These are phyloP conservation scores for Aix galericulata DNA, from an alignment of 2,113 vertebrate species.

Conservation along the genomic window DNA sequence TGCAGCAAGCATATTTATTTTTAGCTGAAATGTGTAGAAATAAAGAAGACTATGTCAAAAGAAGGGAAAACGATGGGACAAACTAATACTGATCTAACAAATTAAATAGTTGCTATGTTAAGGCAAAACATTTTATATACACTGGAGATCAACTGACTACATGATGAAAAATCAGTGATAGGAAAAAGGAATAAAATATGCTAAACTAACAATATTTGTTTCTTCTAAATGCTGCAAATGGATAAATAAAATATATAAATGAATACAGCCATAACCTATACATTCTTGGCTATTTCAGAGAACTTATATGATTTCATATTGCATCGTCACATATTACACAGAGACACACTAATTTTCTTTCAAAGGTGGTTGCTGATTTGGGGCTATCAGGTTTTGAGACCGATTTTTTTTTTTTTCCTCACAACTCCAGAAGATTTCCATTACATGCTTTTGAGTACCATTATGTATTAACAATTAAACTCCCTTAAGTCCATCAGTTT, in stretches of 20 bases:
- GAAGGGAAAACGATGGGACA: background rate
- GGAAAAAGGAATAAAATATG: background rate
- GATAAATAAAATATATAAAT: background rate
- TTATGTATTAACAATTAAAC: background rate
- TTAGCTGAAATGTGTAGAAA: background rate
- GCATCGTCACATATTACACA: background rate
- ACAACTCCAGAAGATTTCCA: background rate
- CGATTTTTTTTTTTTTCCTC: background rate
- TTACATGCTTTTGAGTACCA: fast-evolving
- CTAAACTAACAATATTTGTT: background rate
- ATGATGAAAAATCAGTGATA: background rate
- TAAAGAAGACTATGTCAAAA: background rate
- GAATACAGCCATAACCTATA: background rate
- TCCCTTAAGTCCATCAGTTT: background rate
- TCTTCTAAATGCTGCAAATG: background rate
- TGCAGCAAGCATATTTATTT: background rate
- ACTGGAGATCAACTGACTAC: background rate
- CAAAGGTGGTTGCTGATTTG: background rate
- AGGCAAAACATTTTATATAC: background rate
- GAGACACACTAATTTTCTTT: background rate
- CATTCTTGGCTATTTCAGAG: background rate
- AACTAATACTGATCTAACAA: background rate
- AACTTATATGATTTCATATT: background rate
- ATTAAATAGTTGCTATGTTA: background rate
- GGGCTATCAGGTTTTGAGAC: background rate